Evolutionary conservation across 35 echinoderm and acorn worm genomes (phyloP).

Genomic region (Amphiura filiformis): DNA sequence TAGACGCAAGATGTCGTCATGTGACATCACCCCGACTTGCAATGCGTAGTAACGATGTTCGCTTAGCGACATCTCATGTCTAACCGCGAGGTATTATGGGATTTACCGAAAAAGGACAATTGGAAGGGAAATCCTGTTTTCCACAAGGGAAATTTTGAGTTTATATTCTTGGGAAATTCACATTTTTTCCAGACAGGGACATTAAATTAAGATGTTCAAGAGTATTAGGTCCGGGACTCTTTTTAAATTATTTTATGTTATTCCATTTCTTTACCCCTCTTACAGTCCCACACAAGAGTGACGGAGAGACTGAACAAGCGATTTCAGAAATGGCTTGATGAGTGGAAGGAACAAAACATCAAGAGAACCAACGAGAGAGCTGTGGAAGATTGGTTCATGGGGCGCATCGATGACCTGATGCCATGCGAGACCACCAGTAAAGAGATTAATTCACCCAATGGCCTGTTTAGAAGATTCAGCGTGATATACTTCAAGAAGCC

Average conservation of each 20-base stretch:
- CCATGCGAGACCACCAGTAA: constrained; percentile 60
- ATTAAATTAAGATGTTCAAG: background rate
- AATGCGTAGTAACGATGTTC: no score
- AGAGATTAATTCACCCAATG: constrained; percentile 59
- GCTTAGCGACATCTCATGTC: no score
- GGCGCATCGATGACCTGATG: constrained; percentile 70
- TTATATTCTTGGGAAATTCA: no score
- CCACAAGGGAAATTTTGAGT: no score
- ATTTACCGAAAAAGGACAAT: no score
- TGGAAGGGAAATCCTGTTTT: no score
- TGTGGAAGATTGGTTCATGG: constrained; percentile 90
- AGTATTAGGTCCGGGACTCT: constrained; percentile 1
- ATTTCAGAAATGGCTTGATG: constrained; percentile 72
- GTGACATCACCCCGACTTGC: no score
- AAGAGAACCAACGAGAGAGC: constrained; percentile 51
- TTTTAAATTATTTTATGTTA: no score
- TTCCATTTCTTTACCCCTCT: background rate
- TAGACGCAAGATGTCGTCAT: no score
- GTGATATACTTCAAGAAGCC: constrained; percentile 60
- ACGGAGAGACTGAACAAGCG: constrained; percentile 58
- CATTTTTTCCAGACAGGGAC: no score
- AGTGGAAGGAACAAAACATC: constrained; percentile 71
- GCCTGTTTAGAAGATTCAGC: constrained; percentile 59
- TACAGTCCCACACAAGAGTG: constrained; percentile 74
- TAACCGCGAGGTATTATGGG: no score